Base-by-base conservation (phyloP, 2,888 invertebrate species). In the Abrostola tripartita region DNA sequence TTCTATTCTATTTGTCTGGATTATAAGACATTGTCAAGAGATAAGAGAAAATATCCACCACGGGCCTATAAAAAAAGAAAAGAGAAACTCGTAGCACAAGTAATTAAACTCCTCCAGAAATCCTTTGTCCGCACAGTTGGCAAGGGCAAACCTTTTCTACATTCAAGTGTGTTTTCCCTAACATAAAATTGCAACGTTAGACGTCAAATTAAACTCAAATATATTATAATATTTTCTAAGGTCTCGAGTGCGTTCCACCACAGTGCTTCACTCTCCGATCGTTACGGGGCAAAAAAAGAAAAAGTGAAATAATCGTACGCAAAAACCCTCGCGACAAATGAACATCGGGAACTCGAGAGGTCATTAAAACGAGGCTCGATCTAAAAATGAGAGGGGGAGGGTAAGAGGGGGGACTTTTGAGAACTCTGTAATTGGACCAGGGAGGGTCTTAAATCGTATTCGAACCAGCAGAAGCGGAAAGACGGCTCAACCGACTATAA, bases 391-490 rank as follows among this genome's bases (percentile, higher is more conserved):
- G 89, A 88, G 90, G 89, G 87, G 85, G 85, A 68, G 84, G 85
- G 71, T 62, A 68, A 74, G 80, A 74, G 87, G 88, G 90, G 88
- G 90, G 87, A 88, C 88, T 90, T 91, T 93, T 88, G 92, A 93
- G 93, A 90, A 93, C 90, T 88, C 91, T 78, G 91, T 94, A 94
- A 94, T 93, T 94, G 94, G 94, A 93, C 91, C 92, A 89, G 93
- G 93, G 93, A 92, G 94, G 92, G 92, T 88, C 91, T 92, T 86
- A 91, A 93, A 94, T 93, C 93, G 92, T 88, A 94, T 94, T 94
- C 91, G 90, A 88, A 88, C 83, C 90, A 89, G 91, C 87, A 88
- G 89, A 92, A 88, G 94, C 94, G 94, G 92, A 94, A 94, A 91
- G 93, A 90, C 93, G 92, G 91, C 90, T 92, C 90, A 91, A 90